Evolutionary conservation across 2,888 invertebrate genomes (phyloP).

Genomic region (Drosophila parthenogenetica): DNA sequence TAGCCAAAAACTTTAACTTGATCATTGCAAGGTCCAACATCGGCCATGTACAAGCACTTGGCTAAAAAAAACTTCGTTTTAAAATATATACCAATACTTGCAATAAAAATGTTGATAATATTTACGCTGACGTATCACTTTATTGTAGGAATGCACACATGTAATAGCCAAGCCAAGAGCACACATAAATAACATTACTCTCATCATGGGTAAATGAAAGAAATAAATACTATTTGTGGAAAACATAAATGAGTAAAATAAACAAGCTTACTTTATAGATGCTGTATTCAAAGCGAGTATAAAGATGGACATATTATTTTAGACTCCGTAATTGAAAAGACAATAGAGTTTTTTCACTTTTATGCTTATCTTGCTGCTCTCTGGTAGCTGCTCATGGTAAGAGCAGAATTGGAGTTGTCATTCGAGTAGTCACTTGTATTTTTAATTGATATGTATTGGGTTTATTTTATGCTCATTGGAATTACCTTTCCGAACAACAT

Average conservation of each 20-base stretch:
- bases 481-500: too few species aligned
- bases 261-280: neutral
- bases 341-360: too few species aligned
- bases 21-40: slow-evolving; percentile 50
- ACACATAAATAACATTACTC: neutral
- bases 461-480: too few species aligned
- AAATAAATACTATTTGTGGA: neutral
- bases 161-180: neutral
- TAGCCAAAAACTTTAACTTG: slow-evolving; percentile 57
- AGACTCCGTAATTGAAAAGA: too few species aligned
- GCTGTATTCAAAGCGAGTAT: too few species aligned
- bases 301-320: too few species aligned
- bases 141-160: slow-evolving; percentile 10
- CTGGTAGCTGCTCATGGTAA: too few species aligned
- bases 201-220: neutral
- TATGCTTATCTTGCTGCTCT: too few species aligned
- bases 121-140: slow-evolving; percentile 35
- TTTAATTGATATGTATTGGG: too few species aligned
- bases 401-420: too few species aligned
- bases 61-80: slow-evolving; percentile 23
- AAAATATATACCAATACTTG: too few species aligned
- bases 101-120: neutral
- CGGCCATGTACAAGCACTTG: slow-evolving; percentile 54
- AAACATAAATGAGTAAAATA: neutral
- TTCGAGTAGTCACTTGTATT: too few species aligned